Evolutionary conservation across 2,888 invertebrate species (phyloP).

Genomic region (Caenorhabditis becei): DNA sequence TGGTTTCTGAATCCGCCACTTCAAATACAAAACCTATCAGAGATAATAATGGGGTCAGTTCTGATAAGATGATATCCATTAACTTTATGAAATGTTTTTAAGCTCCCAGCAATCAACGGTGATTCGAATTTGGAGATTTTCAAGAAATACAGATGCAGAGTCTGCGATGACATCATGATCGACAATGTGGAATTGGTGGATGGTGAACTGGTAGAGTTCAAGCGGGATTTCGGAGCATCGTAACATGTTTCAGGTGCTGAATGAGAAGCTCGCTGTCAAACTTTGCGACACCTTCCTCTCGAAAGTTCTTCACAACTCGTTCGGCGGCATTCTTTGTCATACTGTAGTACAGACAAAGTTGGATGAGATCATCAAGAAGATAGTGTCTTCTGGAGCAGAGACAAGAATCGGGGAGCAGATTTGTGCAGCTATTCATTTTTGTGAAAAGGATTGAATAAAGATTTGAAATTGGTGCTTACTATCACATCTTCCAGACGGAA

Average conservation of each 20-base stretch:
- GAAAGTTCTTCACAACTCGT: constrained; percentile 38
- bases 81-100: constrained; percentile 1
- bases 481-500: neutral
- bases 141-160: constrained; percentile 43
- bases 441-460: too few relatives aligned
- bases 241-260: constrained; percentile 29
- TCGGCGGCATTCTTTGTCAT: constrained; percentile 44
- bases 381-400: constrained; percentile 9
- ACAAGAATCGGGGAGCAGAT: constrained; percentile 25
- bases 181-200: constrained; percentile 45
- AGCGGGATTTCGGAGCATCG: neutral
- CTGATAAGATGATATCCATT: too few relatives aligned
- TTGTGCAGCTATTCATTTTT: constrained; percentile 25
- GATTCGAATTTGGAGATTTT: constrained; percentile 42
- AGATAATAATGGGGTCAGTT: neutral
- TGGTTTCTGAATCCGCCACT: too few relatives aligned
- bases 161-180: constrained; percentile 45
- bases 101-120: constrained; percentile 24
- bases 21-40: neutral
- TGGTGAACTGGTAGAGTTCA: constrained; percentile 42
- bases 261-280: constrained; percentile 41
- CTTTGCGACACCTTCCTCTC: constrained; percentile 44
- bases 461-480: too few relatives aligned
- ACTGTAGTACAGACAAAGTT: constrained; percentile 35
- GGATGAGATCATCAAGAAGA: constrained; percentile 39